Percentiles rank a stretch among this genome's conserved stretches.
Conservation (phyloP, 2,113 vertebrate genomes). For the Planiliza haematocheilus region DNA sequence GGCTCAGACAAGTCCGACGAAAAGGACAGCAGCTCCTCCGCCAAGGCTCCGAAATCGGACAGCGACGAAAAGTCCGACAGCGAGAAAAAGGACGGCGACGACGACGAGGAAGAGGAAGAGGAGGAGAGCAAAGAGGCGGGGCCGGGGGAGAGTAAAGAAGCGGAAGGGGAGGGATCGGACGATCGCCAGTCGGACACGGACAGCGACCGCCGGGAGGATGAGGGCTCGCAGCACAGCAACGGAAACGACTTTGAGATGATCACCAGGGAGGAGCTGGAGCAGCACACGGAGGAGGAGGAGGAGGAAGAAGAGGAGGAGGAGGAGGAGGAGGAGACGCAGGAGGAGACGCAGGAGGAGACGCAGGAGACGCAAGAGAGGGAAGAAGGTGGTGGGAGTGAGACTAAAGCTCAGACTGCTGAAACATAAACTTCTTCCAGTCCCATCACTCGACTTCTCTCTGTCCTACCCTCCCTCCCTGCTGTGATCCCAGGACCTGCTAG, state of each 20-base stretch:
- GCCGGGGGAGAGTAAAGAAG: conserved; percentile 53
- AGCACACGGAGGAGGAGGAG: conserved; percentile 95
- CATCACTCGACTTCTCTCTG: conserved; percentile 49
- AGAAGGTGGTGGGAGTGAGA: conserved; percentile 67
- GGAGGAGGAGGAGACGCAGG: conserved; percentile 79
- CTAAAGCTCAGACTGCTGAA: conserved; percentile 86
- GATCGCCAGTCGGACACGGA: conserved; percentile 95
- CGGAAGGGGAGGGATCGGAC: conserved; percentile 76
- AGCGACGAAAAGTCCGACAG: conserved; percentile 95
- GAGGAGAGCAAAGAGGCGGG: conserved; percentile 77
- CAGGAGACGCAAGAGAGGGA: conserved; percentile 72
- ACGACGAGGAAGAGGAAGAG: conserved; percentile 86
- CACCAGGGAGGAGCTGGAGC: conserved; percentile 98
- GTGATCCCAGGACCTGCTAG: conserved; percentile 82
- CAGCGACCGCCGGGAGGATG: conserved; percentile 95
- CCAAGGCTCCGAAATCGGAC: conserved; percentile 91
- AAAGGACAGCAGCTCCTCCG: conserved; percentile 66
- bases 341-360: conserved; percentile 81
- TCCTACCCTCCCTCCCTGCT: conserved; percentile 51
- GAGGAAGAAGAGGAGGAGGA: conserved; percentile 81
- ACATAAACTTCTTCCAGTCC: conserved; percentile 84
- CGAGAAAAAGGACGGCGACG: conserved; percentile 93
- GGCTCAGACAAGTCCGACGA: conserved; percentile 83
- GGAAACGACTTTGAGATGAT: conserved; percentile 99
- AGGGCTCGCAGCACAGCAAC: conserved; percentile 98